Evolutionary conservation across 2,888 invertebrate genomes (phyloP).

Genomic region (Eupithecia vulgata): DNA sequence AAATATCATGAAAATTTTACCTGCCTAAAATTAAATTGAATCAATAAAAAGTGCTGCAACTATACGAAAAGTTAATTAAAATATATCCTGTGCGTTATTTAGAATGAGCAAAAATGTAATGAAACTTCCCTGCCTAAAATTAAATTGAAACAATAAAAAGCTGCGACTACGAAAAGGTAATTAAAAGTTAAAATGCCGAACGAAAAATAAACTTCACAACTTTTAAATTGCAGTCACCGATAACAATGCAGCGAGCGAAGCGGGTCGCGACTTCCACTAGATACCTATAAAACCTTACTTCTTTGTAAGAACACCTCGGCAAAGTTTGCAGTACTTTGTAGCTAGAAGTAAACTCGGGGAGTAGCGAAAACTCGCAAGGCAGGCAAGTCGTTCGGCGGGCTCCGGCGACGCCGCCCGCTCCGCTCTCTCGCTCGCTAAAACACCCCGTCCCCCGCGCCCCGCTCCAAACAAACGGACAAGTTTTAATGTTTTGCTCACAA

Average conservation of each 20-base stretch:
- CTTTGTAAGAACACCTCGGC: constrained; percentile 81
- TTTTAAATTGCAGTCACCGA: constrained; percentile 76
- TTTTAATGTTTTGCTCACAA: constrained; percentile 85
- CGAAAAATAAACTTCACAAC: constrained; percentile 61
- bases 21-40: too few relatives aligned
- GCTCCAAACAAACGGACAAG: constrained; percentile 83
- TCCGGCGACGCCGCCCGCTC: constrained; percentile 59
- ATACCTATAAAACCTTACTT: constrained; percentile 73
- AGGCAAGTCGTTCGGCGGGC: constrained; percentile 53
- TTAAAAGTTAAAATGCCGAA: constrained; percentile 56
- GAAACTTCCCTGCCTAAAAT: constrained; percentile 1
- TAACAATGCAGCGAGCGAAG: constrained; percentile 68
- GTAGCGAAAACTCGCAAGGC: constrained; percentile 44
- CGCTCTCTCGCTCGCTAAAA: constrained; percentile 49
- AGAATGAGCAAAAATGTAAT: neutral
- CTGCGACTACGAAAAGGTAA: constrained; percentile 32
- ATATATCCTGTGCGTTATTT: neutral
- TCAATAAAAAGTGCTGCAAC: too few relatives aligned
- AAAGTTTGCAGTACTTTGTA: constrained; percentile 68
- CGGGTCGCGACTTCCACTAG: constrained; percentile 64
- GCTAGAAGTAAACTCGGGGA: constrained; percentile 76
- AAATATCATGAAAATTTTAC: too few relatives aligned
- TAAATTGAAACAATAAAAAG: constrained; percentile 26
- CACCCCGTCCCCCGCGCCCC: constrained; percentile 58
- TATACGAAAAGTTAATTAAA: too few relatives aligned